Percentiles rank a stretch among this genome's conserved stretches.
Evolutionary conservation across 2,888 invertebrate species (phyloP).

Genomic region (Lingula anatina): DNA sequence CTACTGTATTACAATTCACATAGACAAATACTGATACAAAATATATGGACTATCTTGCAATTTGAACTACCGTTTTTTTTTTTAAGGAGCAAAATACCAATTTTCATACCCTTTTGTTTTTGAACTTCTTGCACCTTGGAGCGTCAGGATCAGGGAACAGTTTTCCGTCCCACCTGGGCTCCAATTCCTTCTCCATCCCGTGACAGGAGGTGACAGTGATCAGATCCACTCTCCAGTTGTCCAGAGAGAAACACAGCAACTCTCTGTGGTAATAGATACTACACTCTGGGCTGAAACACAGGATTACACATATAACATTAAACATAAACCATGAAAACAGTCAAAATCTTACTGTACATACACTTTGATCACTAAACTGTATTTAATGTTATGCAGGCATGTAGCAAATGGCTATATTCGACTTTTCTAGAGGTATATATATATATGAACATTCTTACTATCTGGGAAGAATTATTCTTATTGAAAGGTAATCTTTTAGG

Average conservation of each 20-base stretch:
- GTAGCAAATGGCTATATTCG: no score
- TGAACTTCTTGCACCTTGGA: slow-evolving; percentile 70
- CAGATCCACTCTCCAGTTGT: slow-evolving; percentile 73
- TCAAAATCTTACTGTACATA: no score
- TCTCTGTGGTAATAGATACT: slow-evolving; percentile 78
- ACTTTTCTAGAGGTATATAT: no score
- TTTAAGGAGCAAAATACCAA: not conserved
- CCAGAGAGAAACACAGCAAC: slow-evolving; percentile 70
- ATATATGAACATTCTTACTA: no score
- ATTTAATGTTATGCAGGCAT: no score
- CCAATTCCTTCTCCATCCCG: slow-evolving; percentile 66
- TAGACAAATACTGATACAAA: not conserved
- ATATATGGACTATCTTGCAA: not conserved
- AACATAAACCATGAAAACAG: no score
- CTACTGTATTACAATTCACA: not conserved
- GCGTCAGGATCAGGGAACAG: slow-evolving; percentile 63
- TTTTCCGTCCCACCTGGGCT: slow-evolving; percentile 61
- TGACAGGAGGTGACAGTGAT: slow-evolving; percentile 78
- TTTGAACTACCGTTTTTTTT: no score
- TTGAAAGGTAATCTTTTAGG: no score
- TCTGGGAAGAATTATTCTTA: no score
- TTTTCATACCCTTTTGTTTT: slow-evolving; percentile 48
- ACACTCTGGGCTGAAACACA: slow-evolving; percentile 24
- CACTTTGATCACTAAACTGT: no score
- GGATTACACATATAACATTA: no score